Evolutionary conservation across 2,113 vertebrate genomes (phyloP).

Genomic region (Craseonycteris thonglongyai): DNA sequence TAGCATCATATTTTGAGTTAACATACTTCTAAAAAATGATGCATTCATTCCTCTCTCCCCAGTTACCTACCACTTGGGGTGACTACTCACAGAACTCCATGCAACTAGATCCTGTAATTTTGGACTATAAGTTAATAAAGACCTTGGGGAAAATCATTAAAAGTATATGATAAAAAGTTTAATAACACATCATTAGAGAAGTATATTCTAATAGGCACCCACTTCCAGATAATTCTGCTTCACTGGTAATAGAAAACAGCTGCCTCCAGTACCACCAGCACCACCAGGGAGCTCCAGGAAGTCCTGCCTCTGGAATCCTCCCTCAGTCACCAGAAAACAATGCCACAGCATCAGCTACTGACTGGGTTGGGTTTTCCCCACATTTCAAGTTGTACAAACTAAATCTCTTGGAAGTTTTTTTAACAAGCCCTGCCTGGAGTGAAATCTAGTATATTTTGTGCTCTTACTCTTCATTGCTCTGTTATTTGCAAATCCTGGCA

Average conservation of each 20-base stretch:
- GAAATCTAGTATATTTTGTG: too few species aligned
- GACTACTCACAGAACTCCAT: neutral
- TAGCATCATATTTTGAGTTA: neutral
- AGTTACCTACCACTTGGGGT: neutral
- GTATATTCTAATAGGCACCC: neutral
- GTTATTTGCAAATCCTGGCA: neutral
- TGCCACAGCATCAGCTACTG: accelerated
- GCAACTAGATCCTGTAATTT: neutral
- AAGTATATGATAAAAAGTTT: neutral
- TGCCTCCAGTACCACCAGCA: too few species aligned
- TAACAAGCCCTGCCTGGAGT: neutral
- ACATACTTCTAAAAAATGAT: neutral
- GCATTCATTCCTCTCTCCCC: neutral
- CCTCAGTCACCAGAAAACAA: neutral
- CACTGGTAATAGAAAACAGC: neutral
- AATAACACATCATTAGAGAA: neutral
- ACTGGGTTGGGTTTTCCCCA: neutral
- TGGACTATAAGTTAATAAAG: neutral
- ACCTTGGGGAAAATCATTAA: neutral
- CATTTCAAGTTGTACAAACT: neutral
- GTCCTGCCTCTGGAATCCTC: neutral
- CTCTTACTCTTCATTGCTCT: neutral
- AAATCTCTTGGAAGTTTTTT: neutral
- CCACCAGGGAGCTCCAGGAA: neutral
- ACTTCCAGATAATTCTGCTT: neutral